Conservation (phyloP, 2,113 vertebrate genomes). For the Phylloscopus whistleri region DNA sequence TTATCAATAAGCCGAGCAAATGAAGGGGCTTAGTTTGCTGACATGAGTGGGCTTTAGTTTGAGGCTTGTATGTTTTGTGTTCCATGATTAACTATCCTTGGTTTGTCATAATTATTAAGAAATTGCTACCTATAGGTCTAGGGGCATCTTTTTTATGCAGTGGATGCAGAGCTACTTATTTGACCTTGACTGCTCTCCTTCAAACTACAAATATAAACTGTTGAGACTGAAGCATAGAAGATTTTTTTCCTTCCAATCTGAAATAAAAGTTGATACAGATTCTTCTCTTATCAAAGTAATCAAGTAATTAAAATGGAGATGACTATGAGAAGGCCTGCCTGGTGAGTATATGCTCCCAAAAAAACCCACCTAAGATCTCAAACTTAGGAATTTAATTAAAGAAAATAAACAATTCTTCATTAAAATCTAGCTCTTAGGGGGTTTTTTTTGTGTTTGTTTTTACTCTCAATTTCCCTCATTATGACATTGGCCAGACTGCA, state of each 20-base stretch:
- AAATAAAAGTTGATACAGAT: constrained; percentile 14
- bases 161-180: not conserved
- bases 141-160: constrained; percentile 43
- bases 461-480: not conserved
- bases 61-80: constrained; percentile 23
- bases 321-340: not conserved
- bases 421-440: not conserved
- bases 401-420: constrained; percentile 8
- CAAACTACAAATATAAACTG: constrained; percentile 26
- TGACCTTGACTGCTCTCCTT: constrained; percentile 41
- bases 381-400: constrained; percentile 48
- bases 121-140: constrained; percentile 16
- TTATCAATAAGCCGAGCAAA: not conserved
- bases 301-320: constrained; percentile 37
- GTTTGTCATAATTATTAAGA: constrained; percentile 50
- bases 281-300: constrained; percentile 12
- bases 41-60: constrained; percentile 13
- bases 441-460: not conserved
- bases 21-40: not conserved
- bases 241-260: not conserved
- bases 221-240: not conserved
- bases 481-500: not conserved
- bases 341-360: not conserved
- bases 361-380: not conserved
- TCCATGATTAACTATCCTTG: not conserved